Conservation (phyloP, 2,113 vertebrate genomes). For the Microtus oregoni region DNA sequence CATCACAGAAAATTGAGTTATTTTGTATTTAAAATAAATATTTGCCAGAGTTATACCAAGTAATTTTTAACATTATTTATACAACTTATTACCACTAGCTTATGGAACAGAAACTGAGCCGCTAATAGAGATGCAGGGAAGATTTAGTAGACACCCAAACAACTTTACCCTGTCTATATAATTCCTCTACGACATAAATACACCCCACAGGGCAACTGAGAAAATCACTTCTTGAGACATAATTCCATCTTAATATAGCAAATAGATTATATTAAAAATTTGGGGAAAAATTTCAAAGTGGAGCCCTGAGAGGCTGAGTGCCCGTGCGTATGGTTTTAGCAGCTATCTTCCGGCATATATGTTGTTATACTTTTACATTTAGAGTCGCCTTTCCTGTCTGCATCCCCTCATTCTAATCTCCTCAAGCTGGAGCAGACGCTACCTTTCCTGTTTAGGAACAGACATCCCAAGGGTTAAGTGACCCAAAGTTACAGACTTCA, state of each 20-base stretch:
- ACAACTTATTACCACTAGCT: conserved; percentile 64
- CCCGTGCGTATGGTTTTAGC: neutral
- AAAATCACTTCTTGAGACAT: conserved; percentile 38
- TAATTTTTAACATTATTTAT: conserved; percentile 57
- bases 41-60: conserved; percentile 51
- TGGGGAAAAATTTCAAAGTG: neutral
- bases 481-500: neutral
- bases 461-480: neutral
- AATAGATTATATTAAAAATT: neutral
- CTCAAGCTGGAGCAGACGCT: neutral
- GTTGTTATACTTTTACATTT: conserved; percentile 7
- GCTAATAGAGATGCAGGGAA: conserved; percentile 64
- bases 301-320: neutral
- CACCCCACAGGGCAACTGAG: neutral
- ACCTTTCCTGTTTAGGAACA: neutral
- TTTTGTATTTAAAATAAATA: conserved; percentile 69
- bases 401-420: neutral
- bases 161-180: conserved; percentile 45
- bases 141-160: conserved; percentile 64
- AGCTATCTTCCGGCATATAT: neutral
- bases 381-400: conserved; percentile 10
- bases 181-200: conserved; percentile 42
- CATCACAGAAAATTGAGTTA: conserved; percentile 62
- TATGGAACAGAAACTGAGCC: conserved; percentile 60
- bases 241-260: conserved; percentile 23